Evolutionary conservation across 2,113 vertebrate species (phyloP).

Genomic region (Phyllostomus hastatus): DNA sequence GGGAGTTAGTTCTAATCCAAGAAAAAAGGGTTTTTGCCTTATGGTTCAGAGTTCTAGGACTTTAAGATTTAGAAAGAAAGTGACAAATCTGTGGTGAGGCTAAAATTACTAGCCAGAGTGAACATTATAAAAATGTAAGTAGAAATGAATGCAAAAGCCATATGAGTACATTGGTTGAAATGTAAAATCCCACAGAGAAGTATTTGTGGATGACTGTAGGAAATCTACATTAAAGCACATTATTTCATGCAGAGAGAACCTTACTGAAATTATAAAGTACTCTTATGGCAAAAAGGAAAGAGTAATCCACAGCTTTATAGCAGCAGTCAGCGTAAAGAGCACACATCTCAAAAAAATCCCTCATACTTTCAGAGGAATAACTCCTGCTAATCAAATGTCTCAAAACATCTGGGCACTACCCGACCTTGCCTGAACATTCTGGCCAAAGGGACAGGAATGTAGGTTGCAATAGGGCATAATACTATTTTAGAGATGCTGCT

Average conservation of each 20-base stretch:
- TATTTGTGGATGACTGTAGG: slow-evolving; percentile 67
- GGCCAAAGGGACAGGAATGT: slow-evolving; percentile 2
- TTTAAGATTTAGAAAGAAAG: slow-evolving; percentile 50
- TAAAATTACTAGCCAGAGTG: slow-evolving; percentile 62
- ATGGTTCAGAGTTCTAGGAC: slow-evolving; percentile 29
- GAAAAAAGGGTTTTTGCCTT: slow-evolving; percentile 28
- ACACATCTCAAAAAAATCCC: slow-evolving; percentile 60
- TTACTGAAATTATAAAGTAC: slow-evolving; percentile 61
- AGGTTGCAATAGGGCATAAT: not conserved
- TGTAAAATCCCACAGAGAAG: slow-evolving; percentile 59
- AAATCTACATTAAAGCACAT: slow-evolving; percentile 59
- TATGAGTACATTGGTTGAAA: slow-evolving; percentile 67
- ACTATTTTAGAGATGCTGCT: not conserved
- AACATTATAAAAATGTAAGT: slow-evolving; percentile 62
- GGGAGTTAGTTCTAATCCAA: not conserved
- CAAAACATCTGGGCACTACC: slow-evolving; percentile 57
- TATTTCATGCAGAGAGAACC: slow-evolving; percentile 62
- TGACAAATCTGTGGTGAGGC: slow-evolving; percentile 36
- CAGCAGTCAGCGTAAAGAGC: slow-evolving; percentile 13
- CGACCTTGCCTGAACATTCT: not conserved
- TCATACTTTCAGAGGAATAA: slow-evolving; percentile 35
- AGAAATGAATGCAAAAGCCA: slow-evolving; percentile 73
- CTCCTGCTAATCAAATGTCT: slow-evolving; percentile 56
- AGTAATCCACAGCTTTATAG: slow-evolving; percentile 56
- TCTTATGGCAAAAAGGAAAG: slow-evolving; percentile 60